Conservation (phyloP, 2,113 vertebrate species). For the Octodon degus region DNA sequence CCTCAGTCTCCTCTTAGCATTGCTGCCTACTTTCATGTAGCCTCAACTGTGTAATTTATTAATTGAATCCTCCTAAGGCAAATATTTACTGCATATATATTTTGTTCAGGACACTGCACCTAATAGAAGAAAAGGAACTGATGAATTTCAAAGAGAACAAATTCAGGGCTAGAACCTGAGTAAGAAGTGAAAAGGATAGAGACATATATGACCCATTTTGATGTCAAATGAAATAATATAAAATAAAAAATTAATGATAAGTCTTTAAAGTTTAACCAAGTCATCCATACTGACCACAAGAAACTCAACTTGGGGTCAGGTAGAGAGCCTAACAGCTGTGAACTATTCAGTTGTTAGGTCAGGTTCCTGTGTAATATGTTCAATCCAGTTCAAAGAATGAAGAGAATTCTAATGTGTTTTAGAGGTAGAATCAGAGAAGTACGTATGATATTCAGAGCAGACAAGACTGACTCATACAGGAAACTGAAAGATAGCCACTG, state of each 20-base stretch:
- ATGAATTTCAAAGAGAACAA: conserved; percentile 16
- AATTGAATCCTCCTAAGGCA: neutral
- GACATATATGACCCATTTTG: neutral
- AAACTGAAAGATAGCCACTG: neutral
- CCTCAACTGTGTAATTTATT: neutral
- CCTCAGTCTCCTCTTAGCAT: neutral
- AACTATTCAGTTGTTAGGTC: neutral
- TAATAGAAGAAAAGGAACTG: conserved; percentile 22
- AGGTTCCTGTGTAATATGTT: neutral
- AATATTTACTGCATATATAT: neutral
- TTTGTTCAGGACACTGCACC: neutral
- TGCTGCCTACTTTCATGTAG: neutral
- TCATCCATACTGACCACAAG: neutral
- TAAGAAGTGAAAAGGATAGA: neutral
- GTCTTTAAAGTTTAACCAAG: neutral
- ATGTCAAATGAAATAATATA: conserved; percentile 14
- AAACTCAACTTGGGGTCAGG: neutral
- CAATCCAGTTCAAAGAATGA: neutral
- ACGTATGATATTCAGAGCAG: neutral
- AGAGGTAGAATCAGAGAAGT: neutral
- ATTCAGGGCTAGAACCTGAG: neutral
- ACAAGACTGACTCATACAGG: neutral
- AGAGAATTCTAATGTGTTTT: conserved; percentile 22
- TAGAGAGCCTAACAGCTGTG: neutral
- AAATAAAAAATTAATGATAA: neutral